Evolutionary conservation across 2,113 vertebrate genomes (phyloP).

Genomic region (Hippolais icterina): DNA sequence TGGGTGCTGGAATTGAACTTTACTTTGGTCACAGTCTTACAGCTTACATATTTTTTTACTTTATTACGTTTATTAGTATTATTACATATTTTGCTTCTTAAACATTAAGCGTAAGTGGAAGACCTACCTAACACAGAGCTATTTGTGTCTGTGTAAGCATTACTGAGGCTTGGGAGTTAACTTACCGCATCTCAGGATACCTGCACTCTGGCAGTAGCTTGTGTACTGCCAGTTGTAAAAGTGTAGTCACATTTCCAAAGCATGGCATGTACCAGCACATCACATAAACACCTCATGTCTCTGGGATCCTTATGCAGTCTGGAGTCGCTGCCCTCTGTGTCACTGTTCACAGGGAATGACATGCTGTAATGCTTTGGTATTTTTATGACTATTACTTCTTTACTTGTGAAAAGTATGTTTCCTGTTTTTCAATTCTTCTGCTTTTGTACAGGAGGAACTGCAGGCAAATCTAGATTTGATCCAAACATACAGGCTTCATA

Average conservation of each 20-base stretch:
- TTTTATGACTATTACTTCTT: neutral
- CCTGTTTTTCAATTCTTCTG: neutral
- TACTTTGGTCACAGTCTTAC: neutral
- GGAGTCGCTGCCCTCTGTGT: neutral
- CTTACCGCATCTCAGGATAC: neutral
- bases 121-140: neutral
- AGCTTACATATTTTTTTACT: neutral
- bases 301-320: neutral
- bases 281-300: neutral
- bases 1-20: neutral
- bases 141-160: neutral
- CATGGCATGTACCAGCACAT: neutral
- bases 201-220: neutral
- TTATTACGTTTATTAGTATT: neutral
- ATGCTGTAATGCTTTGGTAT: neutral
- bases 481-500: slow-evolving; percentile 92
- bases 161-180: neutral
- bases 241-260: neutral
- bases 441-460: slow-evolving; percentile 84
- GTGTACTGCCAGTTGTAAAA: neutral
- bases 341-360: neutral
- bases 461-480: slow-evolving; percentile 90
- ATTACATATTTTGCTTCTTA: neutral
- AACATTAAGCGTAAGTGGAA: neutral
- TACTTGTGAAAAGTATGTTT: neutral